Conservation (phyloP, 1,140 invertebrate species). For the Meloidogyne chitwoodi region DNA sequence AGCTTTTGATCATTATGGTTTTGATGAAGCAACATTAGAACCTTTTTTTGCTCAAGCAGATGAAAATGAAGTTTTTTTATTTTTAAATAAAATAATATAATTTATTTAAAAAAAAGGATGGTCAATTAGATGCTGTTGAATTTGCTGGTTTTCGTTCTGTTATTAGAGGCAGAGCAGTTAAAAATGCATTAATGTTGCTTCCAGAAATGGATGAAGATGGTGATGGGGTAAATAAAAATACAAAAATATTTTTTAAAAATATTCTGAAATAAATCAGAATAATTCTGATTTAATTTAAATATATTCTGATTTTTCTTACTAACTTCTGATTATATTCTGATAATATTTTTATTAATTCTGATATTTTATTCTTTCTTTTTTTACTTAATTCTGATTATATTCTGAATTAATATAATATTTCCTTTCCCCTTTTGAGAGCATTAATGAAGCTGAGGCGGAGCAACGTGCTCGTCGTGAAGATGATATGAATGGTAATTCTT, state of each 20-base stretch:
- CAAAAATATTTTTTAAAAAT: not conserved
- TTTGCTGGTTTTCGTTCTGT: conserved; percentile 59
- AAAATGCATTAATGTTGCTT: conserved; percentile 45
- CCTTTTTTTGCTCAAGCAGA: conserved; percentile 59
- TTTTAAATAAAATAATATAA: not conserved
- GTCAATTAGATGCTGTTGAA: conserved; percentile 55
- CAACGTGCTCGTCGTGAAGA: conserved; percentile 48
- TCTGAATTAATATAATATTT: too few relatives aligned
- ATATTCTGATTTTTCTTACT: too few relatives aligned
- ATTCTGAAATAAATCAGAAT: not conserved
- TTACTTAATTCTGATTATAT: not conserved
- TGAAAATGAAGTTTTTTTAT: conserved; percentile 43
- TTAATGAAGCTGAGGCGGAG: conserved; percentile 48
- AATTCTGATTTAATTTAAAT: not conserved
- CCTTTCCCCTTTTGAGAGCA: conserved; percentile 5
- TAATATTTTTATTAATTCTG: too few relatives aligned
- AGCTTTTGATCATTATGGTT: conserved; percentile 59
- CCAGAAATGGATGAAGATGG: conserved; percentile 49
- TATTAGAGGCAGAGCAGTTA: conserved; percentile 54
- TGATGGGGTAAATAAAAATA: conserved; percentile 33
- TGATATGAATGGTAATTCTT: conserved; percentile 50
- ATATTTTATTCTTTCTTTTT: not conserved
- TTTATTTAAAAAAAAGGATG: conserved; percentile 31
- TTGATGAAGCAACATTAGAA: conserved; percentile 54
- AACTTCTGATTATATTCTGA: too few relatives aligned